phyloP scores from a whole-genome alignment of 2,797 vertebrate genomes.

The Lutjanus campechanus region DNA sequence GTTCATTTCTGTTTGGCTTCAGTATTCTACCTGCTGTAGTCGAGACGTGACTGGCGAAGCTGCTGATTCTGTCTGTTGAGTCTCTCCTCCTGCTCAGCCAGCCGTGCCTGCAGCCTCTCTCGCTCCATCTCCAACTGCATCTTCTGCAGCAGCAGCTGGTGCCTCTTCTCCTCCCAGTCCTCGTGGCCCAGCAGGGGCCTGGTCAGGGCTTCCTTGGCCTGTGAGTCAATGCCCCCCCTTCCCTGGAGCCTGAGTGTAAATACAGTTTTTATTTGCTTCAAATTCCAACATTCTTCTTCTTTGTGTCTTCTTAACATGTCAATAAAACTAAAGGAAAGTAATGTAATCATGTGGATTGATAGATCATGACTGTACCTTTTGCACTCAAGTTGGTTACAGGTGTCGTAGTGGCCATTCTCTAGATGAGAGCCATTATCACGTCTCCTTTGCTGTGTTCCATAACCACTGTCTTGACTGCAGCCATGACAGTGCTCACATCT shows the following conservation, averaged over 20 bases:
- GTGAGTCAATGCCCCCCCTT: constrained; percentile 13
- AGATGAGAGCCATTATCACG: neutral
- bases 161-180: constrained; percentile 89
- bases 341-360: neutral
- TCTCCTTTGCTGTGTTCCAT: constrained; percentile 37
- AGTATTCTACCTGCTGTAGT: constrained; percentile 87
- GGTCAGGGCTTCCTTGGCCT: constrained; percentile 54
- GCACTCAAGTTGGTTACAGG: constrained; percentile 27
- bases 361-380: constrained; percentile 56
- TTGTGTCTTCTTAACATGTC: neutral
- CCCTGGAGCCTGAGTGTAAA: constrained; percentile 40
- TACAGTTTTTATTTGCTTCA: neutral
- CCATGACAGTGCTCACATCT: constrained; percentile 39
- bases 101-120: constrained; percentile 90
- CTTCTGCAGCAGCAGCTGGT: constrained; percentile 93
- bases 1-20: constrained; percentile 10
- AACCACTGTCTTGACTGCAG: constrained; percentile 40
- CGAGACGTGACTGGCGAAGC: constrained; percentile 86
- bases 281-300: neutral
- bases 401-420: constrained; percentile 23
- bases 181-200: constrained; percentile 73
- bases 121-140: constrained; percentile 94
- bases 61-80: constrained; percentile 90
- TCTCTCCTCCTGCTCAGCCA: constrained; percentile 92
- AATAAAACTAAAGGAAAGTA: neutral